Percentiles rank a stretch among this genome's conserved stretches.
Conservation (phyloP, 1,140 invertebrate species). For the Drusus annulatus region DNA sequence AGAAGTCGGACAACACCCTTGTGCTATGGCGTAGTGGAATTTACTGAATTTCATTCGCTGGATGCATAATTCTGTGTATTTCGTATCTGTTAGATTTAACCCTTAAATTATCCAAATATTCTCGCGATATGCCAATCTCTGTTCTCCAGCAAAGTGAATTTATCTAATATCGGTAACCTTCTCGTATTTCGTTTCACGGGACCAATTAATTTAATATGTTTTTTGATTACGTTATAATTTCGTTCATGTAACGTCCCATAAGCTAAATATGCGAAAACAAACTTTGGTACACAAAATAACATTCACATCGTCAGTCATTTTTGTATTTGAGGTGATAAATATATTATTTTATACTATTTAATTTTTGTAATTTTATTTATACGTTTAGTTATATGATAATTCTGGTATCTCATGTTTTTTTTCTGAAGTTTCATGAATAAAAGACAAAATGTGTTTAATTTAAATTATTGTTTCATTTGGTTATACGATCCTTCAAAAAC, state of each 20-base stretch:
- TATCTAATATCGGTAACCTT: neutral
- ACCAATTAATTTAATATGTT: slow-evolving; percentile 49
- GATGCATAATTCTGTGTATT: neutral
- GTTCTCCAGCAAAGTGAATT: no score
- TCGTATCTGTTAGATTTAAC: no score
- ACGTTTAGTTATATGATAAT: slow-evolving; percentile 51
- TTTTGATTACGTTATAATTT: slow-evolving; percentile 35
- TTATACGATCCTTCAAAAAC: neutral
- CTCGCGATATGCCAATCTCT: neutral
- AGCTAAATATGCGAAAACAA: slow-evolving; percentile 31
- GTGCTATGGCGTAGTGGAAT: neutral
- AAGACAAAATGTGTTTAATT: slow-evolving; percentile 55
- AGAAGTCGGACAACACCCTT: no score
- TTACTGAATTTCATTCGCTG: slow-evolving; percentile 7
- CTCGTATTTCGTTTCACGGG: slow-evolving; percentile 42
- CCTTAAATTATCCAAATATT: neutral
- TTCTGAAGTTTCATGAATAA: slow-evolving; percentile 57
- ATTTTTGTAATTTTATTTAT: slow-evolving; percentile 58
- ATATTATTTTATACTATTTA: slow-evolving; percentile 58
- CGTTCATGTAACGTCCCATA: slow-evolving; percentile 26
- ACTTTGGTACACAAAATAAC: slow-evolving; percentile 25
- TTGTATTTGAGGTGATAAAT: slow-evolving; percentile 58
- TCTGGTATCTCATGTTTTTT: slow-evolving; percentile 58
- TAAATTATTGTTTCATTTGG: slow-evolving; percentile 51
- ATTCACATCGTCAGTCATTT: slow-evolving; percentile 56